These are phyloP conservation scores for Marasmarcha lunaedactyla DNA, from an alignment of 2,888 invertebrate species.

Conservation along the genomic window DNA sequence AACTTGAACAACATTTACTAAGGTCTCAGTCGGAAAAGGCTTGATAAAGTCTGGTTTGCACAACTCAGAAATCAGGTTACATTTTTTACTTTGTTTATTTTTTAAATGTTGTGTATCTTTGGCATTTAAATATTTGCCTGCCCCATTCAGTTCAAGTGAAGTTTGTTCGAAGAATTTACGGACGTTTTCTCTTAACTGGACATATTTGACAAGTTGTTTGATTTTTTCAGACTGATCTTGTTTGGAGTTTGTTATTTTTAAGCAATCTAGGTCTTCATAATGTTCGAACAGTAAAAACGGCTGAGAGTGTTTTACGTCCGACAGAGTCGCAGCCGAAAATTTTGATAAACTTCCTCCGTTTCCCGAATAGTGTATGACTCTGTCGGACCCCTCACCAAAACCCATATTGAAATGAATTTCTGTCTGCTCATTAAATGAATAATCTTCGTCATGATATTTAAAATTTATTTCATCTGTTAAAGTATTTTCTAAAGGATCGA, in stretches of 20 bases:
- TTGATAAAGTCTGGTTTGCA: constrained; percentile 71
- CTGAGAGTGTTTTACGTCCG: constrained; percentile 69
- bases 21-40: constrained; percentile 44
- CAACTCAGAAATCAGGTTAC: constrained; percentile 48
- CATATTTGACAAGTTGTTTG: constrained; percentile 27
- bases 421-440: constrained; percentile 22
- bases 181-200: constrained; percentile 41
- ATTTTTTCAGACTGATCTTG: constrained; percentile 22
- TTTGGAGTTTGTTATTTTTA: constrained; percentile 14
- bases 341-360: constrained; percentile 41
- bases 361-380: constrained; percentile 62
- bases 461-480: constrained; percentile 42
- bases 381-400: constrained; percentile 72
- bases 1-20: constrained; percentile 73
- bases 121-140: constrained; percentile 23
- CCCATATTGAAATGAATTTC: constrained; percentile 62
- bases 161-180: constrained; percentile 43
- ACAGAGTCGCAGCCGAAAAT: constrained; percentile 70
- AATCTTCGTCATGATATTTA: constrained; percentile 25
- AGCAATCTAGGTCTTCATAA: constrained; percentile 16
- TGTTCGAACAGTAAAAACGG: constrained; percentile 50
- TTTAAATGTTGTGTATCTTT: constrained; percentile 1
- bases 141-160: constrained; percentile 27
- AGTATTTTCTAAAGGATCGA: constrained; percentile 32
- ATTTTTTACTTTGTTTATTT: constrained; percentile 8